A percentile compares a stretch with the other conserved stretches of the same genome.
Evolutionary conservation across 2,797 vertebrate species (phyloP).

Genomic region (Heliangelus exortis): DNA sequence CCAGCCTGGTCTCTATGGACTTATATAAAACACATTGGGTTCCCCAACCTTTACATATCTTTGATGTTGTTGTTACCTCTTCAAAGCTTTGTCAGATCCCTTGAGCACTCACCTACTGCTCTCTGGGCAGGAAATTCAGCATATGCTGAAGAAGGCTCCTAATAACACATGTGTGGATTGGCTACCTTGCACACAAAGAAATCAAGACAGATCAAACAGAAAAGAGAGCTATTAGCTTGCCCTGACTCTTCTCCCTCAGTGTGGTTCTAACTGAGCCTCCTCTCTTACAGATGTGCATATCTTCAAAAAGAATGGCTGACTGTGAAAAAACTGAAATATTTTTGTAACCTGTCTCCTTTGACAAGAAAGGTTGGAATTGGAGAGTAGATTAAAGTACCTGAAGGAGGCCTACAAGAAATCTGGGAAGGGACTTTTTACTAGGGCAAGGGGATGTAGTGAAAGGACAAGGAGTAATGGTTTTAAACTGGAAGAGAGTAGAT

Average conservation of each 20-base stretch:
- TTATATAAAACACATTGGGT: background rate
- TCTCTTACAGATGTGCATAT: background rate
- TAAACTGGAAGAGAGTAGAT: no score
- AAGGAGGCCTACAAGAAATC: no score
- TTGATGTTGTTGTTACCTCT: background rate
- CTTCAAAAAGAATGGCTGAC: background rate
- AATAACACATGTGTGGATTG: background rate
- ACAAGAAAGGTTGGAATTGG: background rate
- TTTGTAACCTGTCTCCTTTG: background rate
- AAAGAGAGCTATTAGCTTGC: background rate
- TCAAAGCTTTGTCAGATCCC: background rate
- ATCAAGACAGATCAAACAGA: background rate
- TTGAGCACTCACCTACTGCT: background rate
- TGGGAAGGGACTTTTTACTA: no score
- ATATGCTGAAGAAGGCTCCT: background rate
- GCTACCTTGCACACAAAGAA: background rate
- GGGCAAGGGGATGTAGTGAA: no score
- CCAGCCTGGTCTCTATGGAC: background rate
- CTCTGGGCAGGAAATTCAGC: background rate
- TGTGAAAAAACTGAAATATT: background rate
- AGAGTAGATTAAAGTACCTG: background rate
- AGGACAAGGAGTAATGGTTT: no score
- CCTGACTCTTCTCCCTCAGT: background rate
- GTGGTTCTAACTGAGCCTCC: background rate
- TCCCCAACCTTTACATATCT: background rate